Base-by-base conservation (phyloP, 2,113 vertebrate species). In the Tachysurus fulvidraco region DNA sequence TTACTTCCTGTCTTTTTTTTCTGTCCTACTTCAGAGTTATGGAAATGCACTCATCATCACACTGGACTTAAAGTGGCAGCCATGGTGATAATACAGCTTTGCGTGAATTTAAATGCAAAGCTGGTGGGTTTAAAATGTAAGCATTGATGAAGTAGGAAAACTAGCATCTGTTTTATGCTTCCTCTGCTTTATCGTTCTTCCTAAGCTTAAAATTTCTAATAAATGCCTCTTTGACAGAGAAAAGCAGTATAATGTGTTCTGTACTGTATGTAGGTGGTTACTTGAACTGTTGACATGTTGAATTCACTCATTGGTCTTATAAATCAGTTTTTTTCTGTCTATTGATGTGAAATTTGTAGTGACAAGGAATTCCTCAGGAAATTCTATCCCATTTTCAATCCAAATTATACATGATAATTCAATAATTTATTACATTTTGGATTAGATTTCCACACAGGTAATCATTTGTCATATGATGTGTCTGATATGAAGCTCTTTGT, bases 1-100 rank as follows among this genome's bases (percentile, higher is more conserved):
- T 69, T 90, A 86, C 89, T 89, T 64, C 84, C 88, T 90, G 62
- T 84, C 88, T 89, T 92, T 92, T 88, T 88, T 88, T 92, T 92
- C 88, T 88, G 85, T 89, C 91, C 82, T 88, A 86, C 88, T 77
- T 88, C 25, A 77, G 44, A 50, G 67, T 77, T 55, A 86, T 30
- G 85, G 46, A 77, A 60, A 85, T 73, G 85, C 89, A 83, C 83
- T 84, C 65, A 83, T 28, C 11, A 54, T 57, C 50, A 71, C 25
- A 12, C 25, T 44, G 65, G 44, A 69, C 54, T 69, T 25, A 64
- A 73, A 74, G 50, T 41, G 21, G 67, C 44, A n/a, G 83, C 46
- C 82, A 25, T 52, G 64, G n/a, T 69, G 14, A 67, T 83, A 54
- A 67, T 69, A 50, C 21, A 54, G 74, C 74, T 54, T 83, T 44